These are phyloP conservation scores for Nesogale talazaci DNA, from an alignment of 2,113 vertebrate genomes.

Conservation along the genomic window DNA sequence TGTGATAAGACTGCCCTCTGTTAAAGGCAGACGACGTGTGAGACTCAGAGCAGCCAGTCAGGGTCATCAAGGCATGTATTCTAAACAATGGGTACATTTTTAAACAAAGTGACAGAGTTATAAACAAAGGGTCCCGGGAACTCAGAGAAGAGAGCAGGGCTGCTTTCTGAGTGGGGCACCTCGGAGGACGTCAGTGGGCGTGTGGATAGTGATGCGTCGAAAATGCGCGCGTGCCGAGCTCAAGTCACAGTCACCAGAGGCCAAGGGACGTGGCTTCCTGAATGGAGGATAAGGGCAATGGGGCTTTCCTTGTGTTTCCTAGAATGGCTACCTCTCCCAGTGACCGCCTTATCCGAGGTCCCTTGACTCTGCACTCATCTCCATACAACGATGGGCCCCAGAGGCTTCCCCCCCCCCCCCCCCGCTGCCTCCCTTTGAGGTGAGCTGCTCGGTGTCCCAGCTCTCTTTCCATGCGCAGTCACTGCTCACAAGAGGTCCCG, in stretches of 20 bases:
- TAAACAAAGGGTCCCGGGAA: slow-evolving; percentile 24
- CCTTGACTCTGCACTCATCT: neutral
- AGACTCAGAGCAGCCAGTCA: neutral
- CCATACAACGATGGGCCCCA: neutral
- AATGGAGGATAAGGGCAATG: slow-evolving; percentile 18
- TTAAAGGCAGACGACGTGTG: neutral
- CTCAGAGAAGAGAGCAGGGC: neutral
- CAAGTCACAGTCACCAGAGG: neutral
- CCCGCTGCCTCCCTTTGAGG: neutral
- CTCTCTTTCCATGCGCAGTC: neutral
- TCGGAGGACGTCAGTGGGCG: neutral
- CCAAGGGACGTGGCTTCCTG: slow-evolving; percentile 21
- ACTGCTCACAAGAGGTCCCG: neutral
- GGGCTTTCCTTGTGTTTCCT: slow-evolving; percentile 47
- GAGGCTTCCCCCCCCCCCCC: neutral
- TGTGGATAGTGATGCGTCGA: neutral
- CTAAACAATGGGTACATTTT: neutral
- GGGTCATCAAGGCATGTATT: neutral
- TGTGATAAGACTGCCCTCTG: neutral
- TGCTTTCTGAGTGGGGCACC: neutral
- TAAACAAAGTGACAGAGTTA: neutral
- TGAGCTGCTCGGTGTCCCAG: neutral
- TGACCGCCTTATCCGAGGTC: neutral
- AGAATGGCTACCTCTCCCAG: slow-evolving; percentile 29
- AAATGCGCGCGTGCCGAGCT: neutral